phyloP scores from a whole-genome alignment of 2,888 invertebrate species.

The Monopis laevigella region DNA sequence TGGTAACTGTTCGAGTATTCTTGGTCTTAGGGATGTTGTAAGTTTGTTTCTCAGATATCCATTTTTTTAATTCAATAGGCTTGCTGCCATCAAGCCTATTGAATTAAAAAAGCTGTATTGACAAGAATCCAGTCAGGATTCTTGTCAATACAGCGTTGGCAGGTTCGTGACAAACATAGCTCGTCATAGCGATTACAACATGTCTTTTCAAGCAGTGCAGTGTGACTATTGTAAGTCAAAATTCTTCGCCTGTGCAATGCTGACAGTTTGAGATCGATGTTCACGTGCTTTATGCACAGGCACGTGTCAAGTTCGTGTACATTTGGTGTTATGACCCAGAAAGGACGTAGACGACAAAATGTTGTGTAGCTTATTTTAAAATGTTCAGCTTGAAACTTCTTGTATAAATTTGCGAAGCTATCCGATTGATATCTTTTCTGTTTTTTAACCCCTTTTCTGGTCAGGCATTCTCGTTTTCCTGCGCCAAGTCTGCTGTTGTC shows the following conservation, averaged over 20 bases:
- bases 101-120: too few species aligned
- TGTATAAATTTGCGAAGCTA: slow-evolving; percentile 14
- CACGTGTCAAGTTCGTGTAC: slow-evolving; percentile 23
- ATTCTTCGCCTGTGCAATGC: slow-evolving; percentile 19
- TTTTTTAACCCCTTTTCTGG: slow-evolving; percentile 11
- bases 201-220: slow-evolving; percentile 18
- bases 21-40: slow-evolving; percentile 22
- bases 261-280: slow-evolving; percentile 20
- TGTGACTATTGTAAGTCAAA: slow-evolving; percentile 19
- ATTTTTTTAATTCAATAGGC: slow-evolving; percentile 20
- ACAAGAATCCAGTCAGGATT: too few species aligned
- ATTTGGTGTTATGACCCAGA: slow-evolving; percentile 24
- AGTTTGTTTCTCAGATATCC: slow-evolving; percentile 19
- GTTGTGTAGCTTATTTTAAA: slow-evolving; percentile 11
- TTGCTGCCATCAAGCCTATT: slow-evolving; percentile 20
- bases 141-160: slow-evolving; percentile 20
- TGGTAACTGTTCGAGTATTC: slow-evolving; percentile 19
- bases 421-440: slow-evolving; percentile 13
- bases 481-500: slow-evolving; percentile 14
- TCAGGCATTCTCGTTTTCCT: slow-evolving; percentile 18
- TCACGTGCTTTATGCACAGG: slow-evolving; percentile 20
- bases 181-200: slow-evolving; percentile 21
- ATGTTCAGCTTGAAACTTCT: slow-evolving; percentile 11
- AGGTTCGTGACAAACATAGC: slow-evolving; percentile 20
- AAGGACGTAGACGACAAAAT: slow-evolving; percentile 23